Evolutionary conservation across 1,140 invertebrate genomes (phyloP), one percentile per base, ranked within the genome.

Genomic region (Oscheius sp.): DNA sequence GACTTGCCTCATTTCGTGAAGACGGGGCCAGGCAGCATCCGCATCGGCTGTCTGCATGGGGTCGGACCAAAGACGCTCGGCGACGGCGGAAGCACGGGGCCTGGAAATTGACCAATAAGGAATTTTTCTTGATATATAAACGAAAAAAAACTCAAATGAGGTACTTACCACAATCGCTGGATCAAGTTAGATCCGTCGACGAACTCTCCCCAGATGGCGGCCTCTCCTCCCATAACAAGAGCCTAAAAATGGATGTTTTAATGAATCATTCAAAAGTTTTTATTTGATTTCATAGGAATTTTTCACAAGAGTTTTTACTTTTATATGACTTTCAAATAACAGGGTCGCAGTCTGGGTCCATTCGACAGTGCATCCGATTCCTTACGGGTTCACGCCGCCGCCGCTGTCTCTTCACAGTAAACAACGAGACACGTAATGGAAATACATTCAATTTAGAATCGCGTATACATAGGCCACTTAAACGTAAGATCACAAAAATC

Each of bases 11-110:
- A 55, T 59, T 77, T 77, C 74, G 31, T 75, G 74, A 18, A 75
- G 74, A n/a, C 74, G 64, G 29, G 74, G 74, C 65, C 65, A 77
- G 13, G 74, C 74, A 32, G 34, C 18, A 58, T 69, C 63, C 26
- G 74, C 74, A 26, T 32, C 69, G 10, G 45, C 10, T 3, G 74
- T 77, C 29, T 77, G 65, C 15, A 35, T 13, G 13, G 62, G 64
- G n/a, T 77, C 70, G 72, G 85, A 87, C 93, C 93, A 95, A 0
- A 93, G 86, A 75, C 90, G 88, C 85, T 95, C 93, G 2, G 92
- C 93, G 0, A 90, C 88, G 0, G 91, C 91, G 69, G 89, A 89
- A 0, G 92, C 91, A 73, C 92, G 85, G 1, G 92, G 92, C 82
- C 82, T 84, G 23, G 18, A 75, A 73, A 18, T 58, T 52, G 42